Conservation (phyloP, 1,140 invertebrate genomes). For the Leptinotarsa defecta region DNA sequence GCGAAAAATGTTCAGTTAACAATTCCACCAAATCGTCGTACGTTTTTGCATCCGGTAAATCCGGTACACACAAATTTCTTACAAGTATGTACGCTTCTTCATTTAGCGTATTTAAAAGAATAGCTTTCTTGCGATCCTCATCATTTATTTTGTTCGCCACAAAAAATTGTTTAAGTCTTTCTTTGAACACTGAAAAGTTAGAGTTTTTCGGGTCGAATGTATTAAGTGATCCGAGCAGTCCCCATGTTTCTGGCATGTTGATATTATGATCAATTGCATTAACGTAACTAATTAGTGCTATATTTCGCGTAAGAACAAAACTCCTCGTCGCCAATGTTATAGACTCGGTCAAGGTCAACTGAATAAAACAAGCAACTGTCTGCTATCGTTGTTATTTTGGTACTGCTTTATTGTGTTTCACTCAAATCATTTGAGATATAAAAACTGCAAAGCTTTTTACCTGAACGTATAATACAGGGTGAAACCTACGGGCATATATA, state of each 20-base stretch:
- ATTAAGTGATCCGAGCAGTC: no score
- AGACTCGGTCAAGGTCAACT: no score
- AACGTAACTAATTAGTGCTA: no score
- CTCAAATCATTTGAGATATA: neutral
- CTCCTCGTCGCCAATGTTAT: no score
- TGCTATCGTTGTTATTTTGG: neutral
- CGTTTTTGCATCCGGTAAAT: neutral
- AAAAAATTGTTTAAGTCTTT: constrained; percentile 12
- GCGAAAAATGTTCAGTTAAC: constrained; percentile 1
- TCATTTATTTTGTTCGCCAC: constrained; percentile 14
- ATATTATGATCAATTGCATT: no score
- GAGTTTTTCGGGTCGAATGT: neutral
- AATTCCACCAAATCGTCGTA: neutral
- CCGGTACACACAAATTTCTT: constrained; percentile 5
- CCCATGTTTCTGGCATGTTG: no score
- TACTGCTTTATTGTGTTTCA: neutral
- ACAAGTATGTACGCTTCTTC: constrained; percentile 5
- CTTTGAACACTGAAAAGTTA: neutral
- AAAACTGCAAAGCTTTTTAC: neutral
- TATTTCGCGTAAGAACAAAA: no score
- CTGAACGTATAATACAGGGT: no score
- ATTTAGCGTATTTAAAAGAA: constrained; percentile 9
- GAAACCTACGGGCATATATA: neutral
- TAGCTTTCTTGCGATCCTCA: constrained; percentile 2
- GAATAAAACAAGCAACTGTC: no score